Base-by-base conservation (phyloP, 2,888 invertebrate genomes). In the Sclerodermus sp. region DNA sequence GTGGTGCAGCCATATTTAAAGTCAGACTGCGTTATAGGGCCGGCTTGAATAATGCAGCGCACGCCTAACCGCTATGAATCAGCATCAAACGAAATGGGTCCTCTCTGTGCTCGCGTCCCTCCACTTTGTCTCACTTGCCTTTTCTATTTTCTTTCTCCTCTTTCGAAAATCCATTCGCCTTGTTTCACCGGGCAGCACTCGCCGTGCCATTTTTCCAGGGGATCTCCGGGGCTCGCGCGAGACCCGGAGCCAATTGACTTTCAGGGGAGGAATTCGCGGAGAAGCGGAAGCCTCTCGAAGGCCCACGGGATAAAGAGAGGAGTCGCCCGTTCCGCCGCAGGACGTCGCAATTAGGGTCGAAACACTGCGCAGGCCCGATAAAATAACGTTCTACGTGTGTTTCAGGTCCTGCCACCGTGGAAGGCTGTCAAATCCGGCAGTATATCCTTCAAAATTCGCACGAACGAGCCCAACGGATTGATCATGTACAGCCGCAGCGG, bases 391-490 rank as follows among this genome's bases (percentile, higher is more conserved):
- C 53, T 45, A 23, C 23, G 3, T 23, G 23, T 23, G 3, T 23
- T 79, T 60, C 84, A 91, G 91, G 86, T 90, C 45, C 80, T 96
- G 68, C 94, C 95, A 38, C 89, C 91, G 47, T 95, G 95, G 95
- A 93, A 93, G 76, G 91, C 92, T 1, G 90, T 91, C 71, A 89
- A 90, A 73, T 87, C 89, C 18, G 95, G 95, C 53, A 91, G 90
- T 23, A 89, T 96, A 71, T 90, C 93, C 38, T 93, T 96, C 81
- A 94, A 96, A 81, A 93, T 98, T 74, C 87, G 96, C 55, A 97
- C 97, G 40, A 93, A 91, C 76, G 96, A 97, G 79, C 90, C 93
- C 6, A 93, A 96, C 73, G 97, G 97, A 17, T 84, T 98, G 61
- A 87, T 98, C 47, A 86, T 97, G 74, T 92, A 94, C 83, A 95